Base-by-base conservation (phyloP, 2,797 vertebrate species). In the Gallinago nigripennis region DNA sequence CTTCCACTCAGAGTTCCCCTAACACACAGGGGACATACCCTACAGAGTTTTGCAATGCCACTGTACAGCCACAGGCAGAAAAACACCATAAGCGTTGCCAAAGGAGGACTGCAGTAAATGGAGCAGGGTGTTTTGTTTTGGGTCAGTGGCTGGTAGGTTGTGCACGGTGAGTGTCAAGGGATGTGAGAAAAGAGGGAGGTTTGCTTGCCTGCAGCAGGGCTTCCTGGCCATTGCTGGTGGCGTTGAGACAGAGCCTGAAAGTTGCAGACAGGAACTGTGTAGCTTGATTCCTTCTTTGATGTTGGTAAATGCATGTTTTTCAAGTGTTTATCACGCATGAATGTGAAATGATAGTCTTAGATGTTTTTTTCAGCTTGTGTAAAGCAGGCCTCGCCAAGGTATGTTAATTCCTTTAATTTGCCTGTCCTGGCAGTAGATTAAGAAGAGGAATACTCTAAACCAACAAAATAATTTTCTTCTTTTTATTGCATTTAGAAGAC, bases 71-170 rank as follows among this genome's bases (percentile, higher is more conserved):
- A 23, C 30, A 2, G 5, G 45, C 45, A 61, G 63, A 72, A 91
- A 58, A 27, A 35, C 17, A 19, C 9, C 2, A 0, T 0, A 1
- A 43, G 33, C 7, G 3, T 3, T 57, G 43, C 13, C 18, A 16
- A 23, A 69, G 63, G 21, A 28, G 8, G 31, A 64, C 6, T 14
- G 4, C 1, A 21, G 25, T 23, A 51, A 64, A 72, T 1, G 7
- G 15, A 30, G 4, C 25, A 46, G 23, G 9, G 11, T 45, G 19
- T n/a, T 80, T 54, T 60, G n/a, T 75, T 64, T 53, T 63, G 68
- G 33, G 21, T 69, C 23, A 8, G 4, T 17, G 9, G 23, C 53
- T 64, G 23, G 12, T 23, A 30, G 28, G 30, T 8, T 63, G 35
- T 9, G 14, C 8, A 11, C 0, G 3, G 31, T 24, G 33, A 39